Base-by-base conservation (phyloP, 2,113 vertebrate species). In the Acrocephalus arundinaceus region DNA sequence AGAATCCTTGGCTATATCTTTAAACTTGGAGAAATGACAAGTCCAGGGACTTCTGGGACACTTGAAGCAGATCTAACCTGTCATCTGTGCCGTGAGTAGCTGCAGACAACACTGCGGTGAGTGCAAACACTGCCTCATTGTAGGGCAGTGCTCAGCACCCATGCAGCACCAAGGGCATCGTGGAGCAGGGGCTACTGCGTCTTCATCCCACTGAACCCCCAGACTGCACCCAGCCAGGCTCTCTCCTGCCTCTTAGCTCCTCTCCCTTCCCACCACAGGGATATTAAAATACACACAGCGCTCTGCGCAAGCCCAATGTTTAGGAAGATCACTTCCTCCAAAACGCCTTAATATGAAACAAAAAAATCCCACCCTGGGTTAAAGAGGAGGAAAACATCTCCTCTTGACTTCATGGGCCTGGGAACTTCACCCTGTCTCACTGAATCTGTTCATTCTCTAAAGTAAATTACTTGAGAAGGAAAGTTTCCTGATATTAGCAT, bases 401-500 rank as follows among this genome's bases (percentile, higher is more conserved):
- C 57, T 16, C 6, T 23, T 71, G 79, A 68, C 45, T 90, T 61
- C 1, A 2, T n/a, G 76, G 48, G 39, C 61, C 65, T 63, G 30
- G 68, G 76, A 61, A 20, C 54, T 95, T 95, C 45, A 80, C 43
- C 35, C 48, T 81, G 79, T 88, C 94, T 92, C 35, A 68, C 20
- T 57, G 37, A 92, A 82, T 92, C 88, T 86, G 76, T n/a, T 93
- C 39, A 45, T 66, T 79, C 70, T 89, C 80, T 49, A 58, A 66
- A 15, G 28, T 46, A 90, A 95, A 97, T 93, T 71, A 78, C 61
- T 59, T 75, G 70, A 88, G 93, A 94, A 92, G 79, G 83, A 75
- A 96, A 82, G 70, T 92, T 93, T 95, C 92, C 94, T 63, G 92
- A 89, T 96, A 93, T 95, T 95, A 96, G 88, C 75, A 88, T 86